Evolutionary conservation across 1,140 invertebrate genomes (phyloP), one percentile per base, ranked within the genome.

Genomic region (Trachymyrmex cornetzi): DNA sequence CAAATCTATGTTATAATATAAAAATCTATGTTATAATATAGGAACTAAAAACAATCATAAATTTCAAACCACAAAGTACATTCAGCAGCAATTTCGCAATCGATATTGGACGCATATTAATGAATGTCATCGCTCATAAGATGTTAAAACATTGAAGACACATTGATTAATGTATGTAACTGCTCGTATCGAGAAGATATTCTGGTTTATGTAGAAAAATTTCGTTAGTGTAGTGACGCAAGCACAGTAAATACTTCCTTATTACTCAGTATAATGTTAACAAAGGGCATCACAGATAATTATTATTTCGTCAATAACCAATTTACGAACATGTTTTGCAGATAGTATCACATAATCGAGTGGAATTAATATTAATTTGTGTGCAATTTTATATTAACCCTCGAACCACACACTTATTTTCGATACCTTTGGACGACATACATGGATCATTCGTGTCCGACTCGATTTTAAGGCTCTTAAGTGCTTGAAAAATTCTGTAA

Each of bases 11-110:
- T 48, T 72, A 55, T 82, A 12, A 77, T 53, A 38, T 12, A 71
- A 90, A 55, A 50, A 85, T 86, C 66, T 87, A 61, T 72, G 57
- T 48, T 72, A 61, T 85, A 14, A 77, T 53, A 38, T 16, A 34
- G 5, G 30, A 34, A 67, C 14, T 44, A 11, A 66, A 74, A 66
- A 88, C 57, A 72, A 72, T 53, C 16, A 2, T 55, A 24, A 77
- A 2, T 77, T 38, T 75, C 3, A 75, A 38, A 75, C 9, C 7
- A 75, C n/a, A 3, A 75, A 61, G 4, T 61, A 72, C 14, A 24
- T 59, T 27, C 24, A 14, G 11, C 5, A 22, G 5, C 3, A 34
- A 81, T n/a, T 67, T 79, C 4, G 16, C 59, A 12, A 38, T 59
- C 6, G 7, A 27, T 77, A 59, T 77, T 61, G 16, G 0, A 16